Evolutionary conservation across 2,888 invertebrate species (phyloP).

Genomic region (Meta bourneti): DNA sequence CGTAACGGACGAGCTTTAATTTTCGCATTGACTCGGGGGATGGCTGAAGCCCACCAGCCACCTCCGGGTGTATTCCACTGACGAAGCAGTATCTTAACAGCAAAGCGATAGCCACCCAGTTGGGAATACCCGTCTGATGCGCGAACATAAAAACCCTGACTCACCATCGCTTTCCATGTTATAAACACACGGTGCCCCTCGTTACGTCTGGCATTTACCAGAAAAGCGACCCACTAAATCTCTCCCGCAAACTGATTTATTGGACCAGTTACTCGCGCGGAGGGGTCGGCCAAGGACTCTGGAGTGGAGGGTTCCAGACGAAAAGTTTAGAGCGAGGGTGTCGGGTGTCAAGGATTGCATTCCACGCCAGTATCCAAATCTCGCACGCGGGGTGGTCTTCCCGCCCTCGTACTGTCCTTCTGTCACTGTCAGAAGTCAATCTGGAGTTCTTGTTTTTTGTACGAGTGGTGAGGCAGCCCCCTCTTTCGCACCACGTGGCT

Average conservation of each 20-base stretch:
- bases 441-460: constrained; percentile 19
- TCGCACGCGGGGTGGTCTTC: constrained; percentile 37
- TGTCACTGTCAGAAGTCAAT: constrained; percentile 54
- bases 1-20: too few relatives aligned
- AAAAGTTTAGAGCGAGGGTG: constrained; percentile 57
- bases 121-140: constrained; percentile 28
- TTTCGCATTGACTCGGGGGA: too few relatives aligned
- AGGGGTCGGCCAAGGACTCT: constrained; percentile 26
- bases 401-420: constrained; percentile 54
- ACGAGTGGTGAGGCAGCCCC: neutral
- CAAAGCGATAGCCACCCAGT: constrained; percentile 15
- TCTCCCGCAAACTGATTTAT: constrained; percentile 69
- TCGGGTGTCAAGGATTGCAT: constrained; percentile 62
- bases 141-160: constrained; percentile 67
- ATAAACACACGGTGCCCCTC: constrained; percentile 57
- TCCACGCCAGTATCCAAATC: constrained; percentile 43
- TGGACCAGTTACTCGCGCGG: constrained; percentile 22
- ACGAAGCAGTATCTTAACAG: too few relatives aligned
- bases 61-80: too few relatives aligned
- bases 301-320: neutral
- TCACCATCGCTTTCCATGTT: constrained; percentile 25
- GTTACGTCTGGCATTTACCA: constrained; percentile 44
- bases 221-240: constrained; percentile 56
- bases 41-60: too few relatives aligned
- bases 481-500: constrained; percentile 29